Evolutionary conservation across 2,113 vertebrate species (phyloP).

Genomic region (Donacobius atricapilla): DNA sequence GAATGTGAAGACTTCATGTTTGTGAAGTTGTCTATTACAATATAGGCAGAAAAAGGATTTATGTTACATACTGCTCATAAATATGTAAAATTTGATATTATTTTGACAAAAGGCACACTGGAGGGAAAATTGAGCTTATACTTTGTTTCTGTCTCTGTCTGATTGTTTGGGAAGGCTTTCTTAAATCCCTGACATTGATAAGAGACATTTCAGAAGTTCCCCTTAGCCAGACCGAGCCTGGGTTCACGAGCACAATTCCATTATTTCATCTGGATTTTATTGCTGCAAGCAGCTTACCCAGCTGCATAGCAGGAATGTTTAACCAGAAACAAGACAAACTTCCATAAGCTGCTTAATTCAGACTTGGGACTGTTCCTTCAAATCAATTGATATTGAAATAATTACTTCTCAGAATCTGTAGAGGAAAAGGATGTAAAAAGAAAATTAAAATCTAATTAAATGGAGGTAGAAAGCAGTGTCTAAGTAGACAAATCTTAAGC

Average conservation of each 20-base stretch:
- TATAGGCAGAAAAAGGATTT: not conserved
- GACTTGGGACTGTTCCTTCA: constrained; percentile 59
- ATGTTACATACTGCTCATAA: not conserved
- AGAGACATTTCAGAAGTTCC: not conserved
- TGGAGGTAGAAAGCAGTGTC: constrained; percentile 35
- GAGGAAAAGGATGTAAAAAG: constrained; percentile 63
- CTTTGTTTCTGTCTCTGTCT: not conserved
- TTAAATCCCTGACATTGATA: not conserved
- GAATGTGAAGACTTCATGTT: not conserved
- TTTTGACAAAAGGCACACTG: not conserved
- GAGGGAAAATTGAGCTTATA: not conserved
- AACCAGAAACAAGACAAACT: constrained; percentile 60
- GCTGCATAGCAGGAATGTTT: constrained; percentile 29
- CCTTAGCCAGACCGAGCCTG: not conserved
- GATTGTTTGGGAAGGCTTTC: not conserved
- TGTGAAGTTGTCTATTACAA: not conserved
- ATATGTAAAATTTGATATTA: not conserved
- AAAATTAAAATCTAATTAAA: constrained; percentile 75
- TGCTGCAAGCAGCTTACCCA: not conserved
- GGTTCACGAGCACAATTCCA: not conserved
- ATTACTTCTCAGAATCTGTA: constrained; percentile 64
- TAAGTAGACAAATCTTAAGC: constrained; percentile 57
- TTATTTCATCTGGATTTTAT: constrained; percentile 18
- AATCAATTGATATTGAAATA: constrained; percentile 67
- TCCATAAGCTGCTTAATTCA: constrained; percentile 71